These are phyloP conservation scores for Orcinus orca DNA, from an alignment of 2,113 vertebrate species.

Conservation along the genomic window DNA sequence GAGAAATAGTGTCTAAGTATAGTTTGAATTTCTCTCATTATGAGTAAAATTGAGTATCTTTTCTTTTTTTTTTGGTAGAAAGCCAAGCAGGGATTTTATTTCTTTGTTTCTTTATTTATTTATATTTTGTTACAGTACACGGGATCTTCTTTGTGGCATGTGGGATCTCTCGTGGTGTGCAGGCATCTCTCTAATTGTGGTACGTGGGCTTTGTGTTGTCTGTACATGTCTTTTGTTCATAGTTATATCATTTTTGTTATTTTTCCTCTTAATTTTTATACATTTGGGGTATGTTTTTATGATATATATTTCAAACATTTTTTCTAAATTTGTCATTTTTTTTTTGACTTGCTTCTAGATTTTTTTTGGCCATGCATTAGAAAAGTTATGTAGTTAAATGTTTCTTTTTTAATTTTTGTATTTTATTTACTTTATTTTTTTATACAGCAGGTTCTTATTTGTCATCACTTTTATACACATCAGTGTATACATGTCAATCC, in stretches of 20 bases:
- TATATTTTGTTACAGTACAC: no score
- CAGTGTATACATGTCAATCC: no score
- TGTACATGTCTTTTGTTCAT: background rate
- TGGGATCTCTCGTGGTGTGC: accelerated
- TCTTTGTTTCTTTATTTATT: no score
- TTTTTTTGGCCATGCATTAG: background rate
- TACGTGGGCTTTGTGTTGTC: background rate
- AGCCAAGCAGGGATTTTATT: no score
- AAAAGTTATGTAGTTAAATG: background rate
- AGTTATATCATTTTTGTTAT: background rate
- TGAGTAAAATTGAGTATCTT: background rate
- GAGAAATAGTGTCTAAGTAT: background rate
- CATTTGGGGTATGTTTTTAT: background rate
- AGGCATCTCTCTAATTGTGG: no score
- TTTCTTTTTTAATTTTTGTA: no score
- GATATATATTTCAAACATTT: background rate
- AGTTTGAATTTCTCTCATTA: background rate
- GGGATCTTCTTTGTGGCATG: no score
- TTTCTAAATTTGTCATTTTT: background rate
- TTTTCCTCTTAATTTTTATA: background rate
- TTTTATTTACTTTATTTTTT: no score
- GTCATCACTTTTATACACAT: no score
- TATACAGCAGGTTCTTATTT: no score
- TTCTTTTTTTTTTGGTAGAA: background rate
- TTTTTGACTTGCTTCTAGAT: background rate